phyloP scores from a whole-genome alignment of 2,797 vertebrate species.

The Myioborus miniatus region DNA sequence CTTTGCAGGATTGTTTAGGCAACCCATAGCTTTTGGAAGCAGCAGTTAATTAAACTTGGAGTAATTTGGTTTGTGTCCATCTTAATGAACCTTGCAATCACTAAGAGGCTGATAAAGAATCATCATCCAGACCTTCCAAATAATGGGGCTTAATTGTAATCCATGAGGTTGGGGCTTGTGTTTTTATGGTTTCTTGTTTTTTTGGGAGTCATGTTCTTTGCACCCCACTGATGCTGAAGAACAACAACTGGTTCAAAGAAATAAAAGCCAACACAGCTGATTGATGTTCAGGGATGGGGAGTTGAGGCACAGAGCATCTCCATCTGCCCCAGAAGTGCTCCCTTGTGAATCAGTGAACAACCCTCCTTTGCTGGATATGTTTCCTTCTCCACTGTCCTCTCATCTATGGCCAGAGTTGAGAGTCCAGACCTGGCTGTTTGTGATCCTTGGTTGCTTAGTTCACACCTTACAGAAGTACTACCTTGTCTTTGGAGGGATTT shows the following conservation, averaged over 20 bases:
- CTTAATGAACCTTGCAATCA: neutral
- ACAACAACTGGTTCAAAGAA: neutral
- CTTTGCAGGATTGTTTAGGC: neutral
- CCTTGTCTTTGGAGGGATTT: neutral
- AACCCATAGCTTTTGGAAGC: neutral
- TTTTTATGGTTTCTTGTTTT: neutral
- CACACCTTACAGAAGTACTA: neutral
- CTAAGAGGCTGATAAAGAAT: neutral
- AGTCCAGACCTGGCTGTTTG: neutral
- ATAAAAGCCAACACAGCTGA: neutral
- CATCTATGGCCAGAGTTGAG: neutral
- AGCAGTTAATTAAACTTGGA: neutral
- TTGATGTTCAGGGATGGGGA: neutral
- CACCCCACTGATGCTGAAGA: neutral
- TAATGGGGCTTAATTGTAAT: neutral
- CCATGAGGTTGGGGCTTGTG: neutral
- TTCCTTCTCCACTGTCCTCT: neutral
- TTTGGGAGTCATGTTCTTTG: neutral
- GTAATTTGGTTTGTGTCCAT: neutral
- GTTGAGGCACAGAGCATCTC: fast-evolving
- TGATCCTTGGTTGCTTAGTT: neutral
- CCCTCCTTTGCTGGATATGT: neutral
- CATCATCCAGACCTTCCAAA: neutral
- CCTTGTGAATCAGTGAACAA: neutral
- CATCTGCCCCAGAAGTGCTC: neutral